phyloP scores from a whole-genome alignment of 2,113 vertebrate genomes.

The Phalacrocorax carbo region DNA sequence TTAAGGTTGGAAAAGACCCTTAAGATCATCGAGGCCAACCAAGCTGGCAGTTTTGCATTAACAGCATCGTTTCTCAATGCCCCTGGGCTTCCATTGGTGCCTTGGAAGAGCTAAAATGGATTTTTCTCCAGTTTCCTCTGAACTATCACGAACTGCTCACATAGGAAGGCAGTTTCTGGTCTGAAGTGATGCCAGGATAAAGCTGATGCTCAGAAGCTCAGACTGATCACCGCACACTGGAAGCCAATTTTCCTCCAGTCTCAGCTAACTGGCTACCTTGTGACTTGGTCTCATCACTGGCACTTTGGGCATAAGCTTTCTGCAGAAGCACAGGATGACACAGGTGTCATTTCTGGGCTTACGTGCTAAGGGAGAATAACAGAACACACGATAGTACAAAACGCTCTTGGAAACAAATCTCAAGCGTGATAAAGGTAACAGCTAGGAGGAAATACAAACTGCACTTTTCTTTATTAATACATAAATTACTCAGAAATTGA shows the following conservation, averaged over 20 bases:
- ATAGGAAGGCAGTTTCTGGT: neutral
- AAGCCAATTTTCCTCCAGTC: neutral
- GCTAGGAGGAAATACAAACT: neutral
- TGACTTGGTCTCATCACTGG: neutral
- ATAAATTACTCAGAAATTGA: neutral
- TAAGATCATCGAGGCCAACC: too few relatives aligned
- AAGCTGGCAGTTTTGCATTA: neutral
- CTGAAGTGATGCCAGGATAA: neutral
- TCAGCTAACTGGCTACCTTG: neutral
- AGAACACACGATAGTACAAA: neutral
- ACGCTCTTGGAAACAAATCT: neutral
- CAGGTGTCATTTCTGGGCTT: neutral
- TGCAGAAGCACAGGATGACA: neutral
- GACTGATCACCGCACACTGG: neutral
- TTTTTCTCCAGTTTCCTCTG: neutral
- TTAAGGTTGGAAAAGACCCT: too few relatives aligned
- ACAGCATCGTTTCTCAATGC: neutral
- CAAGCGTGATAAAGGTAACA: neutral
- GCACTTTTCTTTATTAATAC: neutral
- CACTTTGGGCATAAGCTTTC: neutral
- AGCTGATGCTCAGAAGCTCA: neutral
- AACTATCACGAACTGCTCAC: neutral
- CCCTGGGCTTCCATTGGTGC: neutral
- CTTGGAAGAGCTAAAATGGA: neutral
- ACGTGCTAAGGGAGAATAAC: neutral